Base-by-base conservation (phyloP, 2,113 vertebrate genomes). In the Salvelinus alpinus region DNA sequence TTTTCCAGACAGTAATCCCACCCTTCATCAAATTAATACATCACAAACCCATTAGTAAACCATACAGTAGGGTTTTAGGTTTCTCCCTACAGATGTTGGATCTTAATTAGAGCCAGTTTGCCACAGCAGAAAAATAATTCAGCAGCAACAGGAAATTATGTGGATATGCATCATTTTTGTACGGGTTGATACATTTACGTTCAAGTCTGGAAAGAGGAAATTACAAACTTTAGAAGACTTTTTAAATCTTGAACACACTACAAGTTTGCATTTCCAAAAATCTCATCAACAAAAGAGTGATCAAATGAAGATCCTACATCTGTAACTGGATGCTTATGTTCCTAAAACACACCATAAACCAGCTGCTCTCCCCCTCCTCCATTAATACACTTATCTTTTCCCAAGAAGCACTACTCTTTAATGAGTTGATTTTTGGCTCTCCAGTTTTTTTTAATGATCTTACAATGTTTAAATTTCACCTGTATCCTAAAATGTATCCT, bases 1-100 rank as follows among this genome's bases (percentile, higher is more conserved):
- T 72, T 72, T n/a, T 65, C 47, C 73, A 54, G 60, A 57, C 27
- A 62, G 31, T 64, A 71, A 66, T 54, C 65, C 69, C 38, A 64
- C 25, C 38, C 54, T 74, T 74, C 77, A 71, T 79, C 65, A 71
- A 79, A 74, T 48, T 44, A 80, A 68, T 70, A 18, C 25, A 65
- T 57, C 24, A 47, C 70, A 57, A 57, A 54, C 20, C 57, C 74
- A 74, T 75, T 74, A 72, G 73, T 22, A 38, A n/a, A 18, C n/a
- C 44, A 72, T 75, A 64, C 72, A 73, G 62, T 73, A 64, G 64
- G 51, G 34, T 27, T 11, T 57, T 64, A 68, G 65, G 18, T 70
- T 76, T 48, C 65, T 47, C 48, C 29, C 6, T 44, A 44, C 38
- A 44, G 38, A 44, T 44, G 38, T 44, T 11, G 38, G 38, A 44